phyloP scores from a whole-genome alignment of 1,140 invertebrate genomes.

The Drepana arcuata region DNA sequence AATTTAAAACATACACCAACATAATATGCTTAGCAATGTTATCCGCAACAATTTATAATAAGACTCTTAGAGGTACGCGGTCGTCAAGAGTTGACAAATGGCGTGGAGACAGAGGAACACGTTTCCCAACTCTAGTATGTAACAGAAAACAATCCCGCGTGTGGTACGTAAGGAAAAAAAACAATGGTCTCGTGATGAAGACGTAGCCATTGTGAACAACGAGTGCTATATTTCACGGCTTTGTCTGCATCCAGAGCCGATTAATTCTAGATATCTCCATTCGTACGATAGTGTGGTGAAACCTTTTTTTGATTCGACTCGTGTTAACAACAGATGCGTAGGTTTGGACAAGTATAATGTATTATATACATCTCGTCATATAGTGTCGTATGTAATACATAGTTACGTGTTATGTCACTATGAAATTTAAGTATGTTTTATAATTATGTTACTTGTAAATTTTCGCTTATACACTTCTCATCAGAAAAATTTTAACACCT shows the following conservation, averaged over 20 bases:
- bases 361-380: too few relatives aligned
- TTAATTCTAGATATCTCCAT: constrained; percentile 71
- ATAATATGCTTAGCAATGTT: too few relatives aligned
- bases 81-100: too few relatives aligned
- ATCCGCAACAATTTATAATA: too few relatives aligned
- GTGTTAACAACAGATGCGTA: constrained; percentile 28
- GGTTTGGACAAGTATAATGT: constrained; percentile 18
- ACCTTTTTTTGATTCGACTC: constrained; percentile 50
- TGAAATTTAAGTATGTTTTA: too few relatives aligned
- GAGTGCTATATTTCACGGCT: constrained; percentile 66
- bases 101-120: constrained; percentile 37
- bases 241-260: constrained; percentile 63
- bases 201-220: constrained; percentile 66
- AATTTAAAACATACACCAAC: too few relatives aligned
- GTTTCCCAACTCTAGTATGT: constrained; percentile 45
- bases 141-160: constrained; percentile 60
- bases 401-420: too few relatives aligned
- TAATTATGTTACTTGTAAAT: too few relatives aligned
- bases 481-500: too few relatives aligned
- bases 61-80: too few relatives aligned
- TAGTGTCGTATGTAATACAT: too few relatives aligned
- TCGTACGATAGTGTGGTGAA: constrained; percentile 64
- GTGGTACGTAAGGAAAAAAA: constrained; percentile 58
- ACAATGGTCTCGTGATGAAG: constrained; percentile 68
- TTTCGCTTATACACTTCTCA: too few relatives aligned